Percentiles rank a stretch among this genome's conserved stretches.
phyloP scores from a whole-genome alignment of 2,888 invertebrate genomes.

The Pasiphila rectangulata region DNA sequence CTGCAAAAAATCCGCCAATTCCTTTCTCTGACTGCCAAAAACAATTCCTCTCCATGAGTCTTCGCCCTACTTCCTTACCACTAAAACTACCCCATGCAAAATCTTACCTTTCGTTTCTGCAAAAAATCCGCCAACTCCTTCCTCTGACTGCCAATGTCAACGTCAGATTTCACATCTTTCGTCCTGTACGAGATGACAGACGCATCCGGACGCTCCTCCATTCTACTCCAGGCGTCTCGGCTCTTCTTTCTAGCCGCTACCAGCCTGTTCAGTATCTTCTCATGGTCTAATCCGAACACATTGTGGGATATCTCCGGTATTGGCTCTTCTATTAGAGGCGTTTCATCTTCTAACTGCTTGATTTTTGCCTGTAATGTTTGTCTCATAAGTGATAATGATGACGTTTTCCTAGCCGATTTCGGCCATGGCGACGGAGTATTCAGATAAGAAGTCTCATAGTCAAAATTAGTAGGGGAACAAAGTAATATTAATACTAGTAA shows the following conservation, averaged over 20 bases:
- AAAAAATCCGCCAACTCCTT: constrained; percentile 80
- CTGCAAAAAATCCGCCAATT: too few relatives aligned
- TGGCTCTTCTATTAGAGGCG: constrained; percentile 57
- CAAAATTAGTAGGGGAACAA: too few relatives aligned
- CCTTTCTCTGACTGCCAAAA: too few relatives aligned
- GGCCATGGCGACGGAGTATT: too few relatives aligned
- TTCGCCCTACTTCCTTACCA: too few relatives aligned
- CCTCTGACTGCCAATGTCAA: constrained; percentile 56
- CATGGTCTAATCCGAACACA: constrained; percentile 85
- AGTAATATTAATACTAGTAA: too few relatives aligned
- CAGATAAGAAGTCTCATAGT: too few relatives aligned
- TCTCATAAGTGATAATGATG: too few relatives aligned
- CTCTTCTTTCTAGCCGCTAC: constrained; percentile 74
- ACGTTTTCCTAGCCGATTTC: too few relatives aligned
- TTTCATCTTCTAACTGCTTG: constrained; percentile 59
- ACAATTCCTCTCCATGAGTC: too few relatives aligned
- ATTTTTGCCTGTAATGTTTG: constrained; percentile 69
- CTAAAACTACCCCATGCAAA: not conserved
- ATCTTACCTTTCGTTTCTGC: constrained; percentile 68
- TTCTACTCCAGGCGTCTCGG: constrained; percentile 75
- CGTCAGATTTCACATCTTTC: constrained; percentile 30
- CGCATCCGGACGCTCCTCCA: constrained; percentile 36
- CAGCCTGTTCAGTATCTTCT: constrained; percentile 81
- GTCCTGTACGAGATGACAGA: constrained; percentile 60
- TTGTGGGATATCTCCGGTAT: constrained; percentile 87